Evolutionary conservation across 2,888 invertebrate species (phyloP).

Genomic region (Eupithecia centaureata): DNA sequence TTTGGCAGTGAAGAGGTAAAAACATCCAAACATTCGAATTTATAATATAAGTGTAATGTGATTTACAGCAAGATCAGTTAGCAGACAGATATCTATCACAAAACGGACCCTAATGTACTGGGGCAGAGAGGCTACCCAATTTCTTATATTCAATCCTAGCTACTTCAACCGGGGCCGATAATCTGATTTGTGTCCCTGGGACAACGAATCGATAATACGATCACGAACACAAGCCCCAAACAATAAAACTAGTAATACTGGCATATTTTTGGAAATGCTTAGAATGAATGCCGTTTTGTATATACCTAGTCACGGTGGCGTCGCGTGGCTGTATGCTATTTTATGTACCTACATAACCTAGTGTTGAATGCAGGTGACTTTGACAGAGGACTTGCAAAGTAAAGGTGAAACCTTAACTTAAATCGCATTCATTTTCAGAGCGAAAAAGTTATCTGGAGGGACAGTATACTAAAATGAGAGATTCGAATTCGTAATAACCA

Average conservation of each 20-base stretch:
- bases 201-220: conserved; percentile 25
- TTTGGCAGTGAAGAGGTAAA: no score
- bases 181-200: conserved; percentile 24
- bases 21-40: no score
- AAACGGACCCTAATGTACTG: conserved; percentile 10
- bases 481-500: neutral
- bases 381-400: no score
- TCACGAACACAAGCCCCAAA: conserved; percentile 11
- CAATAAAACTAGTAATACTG: neutral
- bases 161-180: conserved; percentile 18
- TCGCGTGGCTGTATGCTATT: neutral
- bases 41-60: no score
- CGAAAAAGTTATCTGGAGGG: neutral
- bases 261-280: conserved; percentile 5
- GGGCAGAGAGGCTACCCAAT: conserved; percentile 16
- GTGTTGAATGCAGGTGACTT: neutral
- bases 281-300: neutral
- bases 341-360: no score
- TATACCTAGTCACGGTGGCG: neutral
- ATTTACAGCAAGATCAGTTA: neutral
- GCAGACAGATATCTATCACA: neutral
- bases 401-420: neutral
- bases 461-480: neutral
- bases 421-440: neutral
- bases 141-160: conserved; percentile 33